Evolutionary conservation across 1,140 invertebrate genomes (phyloP).

Genomic region (Periplaneta americana): DNA sequence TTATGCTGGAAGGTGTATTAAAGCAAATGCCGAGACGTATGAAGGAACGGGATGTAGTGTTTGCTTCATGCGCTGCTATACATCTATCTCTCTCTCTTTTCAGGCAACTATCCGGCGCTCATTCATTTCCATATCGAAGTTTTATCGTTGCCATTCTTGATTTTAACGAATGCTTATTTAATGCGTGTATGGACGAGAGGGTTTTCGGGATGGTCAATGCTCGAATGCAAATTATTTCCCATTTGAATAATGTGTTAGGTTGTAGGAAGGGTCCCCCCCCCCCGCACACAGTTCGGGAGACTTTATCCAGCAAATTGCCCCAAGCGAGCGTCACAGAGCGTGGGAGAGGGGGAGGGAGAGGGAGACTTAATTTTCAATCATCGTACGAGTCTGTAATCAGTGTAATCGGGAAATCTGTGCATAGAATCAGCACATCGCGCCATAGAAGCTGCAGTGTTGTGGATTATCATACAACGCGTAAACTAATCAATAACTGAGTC

Average conservation of each 20-base stretch:
- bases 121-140: not conserved
- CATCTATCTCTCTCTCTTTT: too few species aligned
- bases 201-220: not conserved
- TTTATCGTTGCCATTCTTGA: not conserved
- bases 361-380: not conserved
- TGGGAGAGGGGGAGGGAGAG: not conserved
- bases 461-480: not conserved
- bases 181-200: not conserved
- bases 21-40: too few species aligned
- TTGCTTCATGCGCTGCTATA: too few species aligned
- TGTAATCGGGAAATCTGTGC: not conserved
- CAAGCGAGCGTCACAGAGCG: not conserved
- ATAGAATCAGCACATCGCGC: not conserved
- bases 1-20: too few species aligned
- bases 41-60: too few species aligned
- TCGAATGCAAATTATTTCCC: not conserved
- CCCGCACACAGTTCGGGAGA: not conserved
- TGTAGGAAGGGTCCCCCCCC: not conserved
- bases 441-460: not conserved
- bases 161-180: not conserved
- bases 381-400: not conserved
- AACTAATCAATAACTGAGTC: not conserved
- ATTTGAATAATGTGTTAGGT: not conserved
- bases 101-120: too few species aligned
- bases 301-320: not conserved